Conservation (phyloP, 2,888 invertebrate genomes). For the Allophyes oxyacanthae region DNA sequence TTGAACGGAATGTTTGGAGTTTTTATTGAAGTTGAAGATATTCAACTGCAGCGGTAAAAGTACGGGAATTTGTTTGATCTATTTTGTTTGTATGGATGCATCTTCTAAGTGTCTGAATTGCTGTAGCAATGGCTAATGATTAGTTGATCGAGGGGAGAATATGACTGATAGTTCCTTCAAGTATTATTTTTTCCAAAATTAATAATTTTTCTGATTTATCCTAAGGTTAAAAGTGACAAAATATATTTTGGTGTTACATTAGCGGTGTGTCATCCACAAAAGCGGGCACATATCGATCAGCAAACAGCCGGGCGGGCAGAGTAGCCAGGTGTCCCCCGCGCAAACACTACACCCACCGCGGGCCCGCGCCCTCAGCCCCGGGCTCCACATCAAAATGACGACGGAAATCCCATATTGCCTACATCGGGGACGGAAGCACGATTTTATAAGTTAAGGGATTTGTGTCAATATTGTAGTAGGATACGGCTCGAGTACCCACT, state of each 20-base stretch:
- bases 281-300: conserved; percentile 77
- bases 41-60: too few species aligned
- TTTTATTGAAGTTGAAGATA: not conserved
- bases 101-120: too few species aligned
- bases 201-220: not conserved
- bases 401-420: conserved; percentile 88
- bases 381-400: conserved; percentile 86
- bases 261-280: conserved; percentile 58
- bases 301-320: conserved; percentile 72
- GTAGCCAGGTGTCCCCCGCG: conserved; percentile 85
- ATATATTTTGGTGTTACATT: conserved; percentile 60
- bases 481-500: conserved; percentile 65
- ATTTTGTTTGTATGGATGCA: too few species aligned
- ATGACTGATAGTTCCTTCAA: too few species aligned
- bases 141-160: too few species aligned
- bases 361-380: conserved; percentile 57
- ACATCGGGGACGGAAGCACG: conserved; percentile 84
- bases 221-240: conserved; percentile 29
- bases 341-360: conserved; percentile 73
- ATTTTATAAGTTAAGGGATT: conserved; percentile 90
- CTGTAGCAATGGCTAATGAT: too few species aligned
- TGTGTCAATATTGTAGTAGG: conserved; percentile 89
- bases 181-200: too few species aligned
- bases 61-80: too few species aligned
- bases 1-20: conserved; percentile 1